Evolutionary conservation across 2,797 vertebrate genomes (phyloP), one percentile per base, ranked within the genome.

Genomic region (Aplochiton taeniatus): DNA sequence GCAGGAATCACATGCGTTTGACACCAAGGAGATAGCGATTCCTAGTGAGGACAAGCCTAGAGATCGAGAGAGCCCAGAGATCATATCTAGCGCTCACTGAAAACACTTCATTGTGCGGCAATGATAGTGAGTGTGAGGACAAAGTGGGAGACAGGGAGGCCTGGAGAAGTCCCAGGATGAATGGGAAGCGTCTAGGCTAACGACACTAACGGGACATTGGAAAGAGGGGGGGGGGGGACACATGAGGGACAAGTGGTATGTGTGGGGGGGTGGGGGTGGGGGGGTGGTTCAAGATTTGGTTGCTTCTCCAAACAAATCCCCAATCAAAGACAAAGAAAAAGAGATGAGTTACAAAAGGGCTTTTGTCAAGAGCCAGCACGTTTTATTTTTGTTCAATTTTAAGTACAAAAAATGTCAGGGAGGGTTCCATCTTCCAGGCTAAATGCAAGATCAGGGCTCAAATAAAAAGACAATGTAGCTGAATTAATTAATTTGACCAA

Each of bases 351-450:
- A 71, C 81, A 89, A 63, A 81, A 71, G 75, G 82, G 79, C 75
- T 75, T 84, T 85, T 69, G 63, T 83, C 74, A 79, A 83, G 83
- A 43, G 42, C 83, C 83, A 67, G 66, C 58, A 85, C 61, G 61
- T 89, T 89, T 61, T 89, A 86, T 90, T 88, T 82, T 52, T 53
- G 68, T 84, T 86, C 59, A 83, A 90, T 80, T 81, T 83, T 73
- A 80, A 80, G 81, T 82, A 90, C 84, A 89, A 88, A 87, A 55
- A 42, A 48, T 74, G 16, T 76, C 58, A 70, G 81, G 78, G 85
- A 78, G 44, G 74, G 73, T 65, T 83, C 76, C 76, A 82, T 75
- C 63, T 82, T 58, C 60, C 61, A 79, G 63, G 73, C 67, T 68
- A 58, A 71, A 80, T 66, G 70, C 80, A 63, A 61, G 63, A 72